A percentile compares a stretch with the other conserved stretches of the same genome.
phyloP scores from a whole-genome alignment of 2,113 vertebrate genomes.

The Elanus axillaris region DNA sequence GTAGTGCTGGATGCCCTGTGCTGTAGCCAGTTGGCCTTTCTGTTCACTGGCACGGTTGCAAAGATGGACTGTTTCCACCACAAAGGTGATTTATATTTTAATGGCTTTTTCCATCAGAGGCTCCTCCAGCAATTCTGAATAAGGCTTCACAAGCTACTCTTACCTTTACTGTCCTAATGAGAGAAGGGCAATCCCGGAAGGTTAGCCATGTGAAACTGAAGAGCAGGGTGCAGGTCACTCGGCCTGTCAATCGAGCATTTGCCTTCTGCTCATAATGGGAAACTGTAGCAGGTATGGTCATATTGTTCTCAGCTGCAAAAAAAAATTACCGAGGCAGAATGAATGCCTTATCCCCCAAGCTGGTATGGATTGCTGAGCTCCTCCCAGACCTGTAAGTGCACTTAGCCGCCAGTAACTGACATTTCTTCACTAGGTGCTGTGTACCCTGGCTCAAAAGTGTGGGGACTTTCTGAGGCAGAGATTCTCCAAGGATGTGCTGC shows the following conservation, averaged over 20 bases:
- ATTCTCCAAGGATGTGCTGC: constrained; percentile 89
- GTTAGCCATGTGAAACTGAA: not conserved
- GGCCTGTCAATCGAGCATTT: not conserved
- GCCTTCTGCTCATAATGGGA: not conserved
- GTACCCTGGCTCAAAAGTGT: constrained; percentile 79
- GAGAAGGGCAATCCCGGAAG: not conserved
- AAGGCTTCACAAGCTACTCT: not conserved
- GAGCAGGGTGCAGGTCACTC: not conserved
- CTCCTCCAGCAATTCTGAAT: not conserved
- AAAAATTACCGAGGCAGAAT: not conserved
- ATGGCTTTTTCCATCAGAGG: not conserved
- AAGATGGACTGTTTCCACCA: not conserved
- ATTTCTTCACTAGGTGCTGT: constrained; percentile 79
- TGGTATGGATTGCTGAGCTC: not conserved
- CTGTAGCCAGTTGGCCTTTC: not conserved
- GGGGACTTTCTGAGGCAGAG: constrained; percentile 87
- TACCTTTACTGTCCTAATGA: not conserved
- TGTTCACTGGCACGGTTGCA: not conserved
- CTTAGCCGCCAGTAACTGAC: not conserved
- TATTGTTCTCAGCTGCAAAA: not conserved
- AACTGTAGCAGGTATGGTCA: not conserved
- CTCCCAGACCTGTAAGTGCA: not conserved
- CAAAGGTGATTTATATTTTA: not conserved
- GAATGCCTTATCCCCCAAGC: not conserved
- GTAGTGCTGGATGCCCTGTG: not conserved